Evolutionary conservation across 2,113 vertebrate species (phyloP).

Genomic region (Arizona elegans): DNA sequence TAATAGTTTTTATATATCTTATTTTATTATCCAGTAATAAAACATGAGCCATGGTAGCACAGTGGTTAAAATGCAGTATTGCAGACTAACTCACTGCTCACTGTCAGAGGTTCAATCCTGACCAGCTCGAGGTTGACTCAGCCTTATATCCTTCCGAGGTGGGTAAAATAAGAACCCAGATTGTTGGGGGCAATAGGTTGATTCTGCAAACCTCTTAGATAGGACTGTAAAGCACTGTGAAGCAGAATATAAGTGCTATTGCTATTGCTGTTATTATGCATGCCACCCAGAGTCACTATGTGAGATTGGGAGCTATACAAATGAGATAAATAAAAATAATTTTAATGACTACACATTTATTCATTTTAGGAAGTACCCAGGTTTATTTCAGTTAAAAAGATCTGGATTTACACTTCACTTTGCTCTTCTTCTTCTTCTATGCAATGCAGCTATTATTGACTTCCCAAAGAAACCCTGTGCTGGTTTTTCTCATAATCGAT

Average conservation of each 20-base stretch:
- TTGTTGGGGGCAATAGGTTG: neutral
- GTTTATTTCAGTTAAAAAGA: neutral
- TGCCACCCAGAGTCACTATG: neutral
- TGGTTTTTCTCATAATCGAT: slow-evolving; percentile 23
- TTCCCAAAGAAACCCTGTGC: slow-evolving; percentile 5
- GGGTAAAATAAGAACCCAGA: neutral
- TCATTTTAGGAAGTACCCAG: neutral
- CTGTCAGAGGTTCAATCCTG: neutral
- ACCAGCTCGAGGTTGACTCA: neutral
- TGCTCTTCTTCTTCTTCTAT: slow-evolving; percentile 14
- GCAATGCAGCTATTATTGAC: neutral
- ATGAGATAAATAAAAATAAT: neutral
- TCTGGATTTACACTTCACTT: neutral
- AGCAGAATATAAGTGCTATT: neutral
- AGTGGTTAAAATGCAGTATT: neutral
- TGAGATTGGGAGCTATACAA: neutral
- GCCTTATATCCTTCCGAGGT: neutral
- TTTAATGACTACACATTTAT: neutral
- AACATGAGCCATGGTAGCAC: neutral
- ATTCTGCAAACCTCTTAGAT: neutral
- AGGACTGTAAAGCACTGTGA: neutral
- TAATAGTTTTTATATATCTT: neutral
- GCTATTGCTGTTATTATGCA: neutral
- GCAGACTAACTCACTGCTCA: neutral
- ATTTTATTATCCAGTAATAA: neutral